Conservation (phyloP, 2,797 vertebrate species). For the Leucoraja ocellata region DNA sequence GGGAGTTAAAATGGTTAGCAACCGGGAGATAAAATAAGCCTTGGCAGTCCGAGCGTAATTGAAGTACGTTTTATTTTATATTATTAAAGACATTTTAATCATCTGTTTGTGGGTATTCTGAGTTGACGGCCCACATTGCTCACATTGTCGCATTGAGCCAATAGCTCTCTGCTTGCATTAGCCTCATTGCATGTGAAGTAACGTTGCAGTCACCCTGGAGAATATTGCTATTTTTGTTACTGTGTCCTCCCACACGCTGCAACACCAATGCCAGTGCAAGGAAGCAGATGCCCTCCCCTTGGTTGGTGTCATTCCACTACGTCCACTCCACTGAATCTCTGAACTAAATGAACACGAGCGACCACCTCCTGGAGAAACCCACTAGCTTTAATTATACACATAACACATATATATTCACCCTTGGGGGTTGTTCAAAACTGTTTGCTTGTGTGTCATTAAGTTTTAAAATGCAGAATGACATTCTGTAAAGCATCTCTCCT, state of each 20-base stretch:
- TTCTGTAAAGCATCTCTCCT: background rate
- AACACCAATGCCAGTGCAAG: background rate
- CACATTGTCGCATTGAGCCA: background rate
- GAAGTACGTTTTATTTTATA: no score
- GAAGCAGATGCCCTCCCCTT: constrained; percentile 37
- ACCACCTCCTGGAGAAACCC: background rate
- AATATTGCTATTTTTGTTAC: constrained; percentile 17
- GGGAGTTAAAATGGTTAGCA: no score
- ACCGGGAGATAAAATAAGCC: no score
- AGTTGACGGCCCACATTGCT: background rate
- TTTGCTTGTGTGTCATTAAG: background rate
- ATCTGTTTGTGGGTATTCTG: constrained; percentile 9
- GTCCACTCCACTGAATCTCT: constrained; percentile 36
- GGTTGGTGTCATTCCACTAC: constrained; percentile 25
- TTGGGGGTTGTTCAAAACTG: background rate
- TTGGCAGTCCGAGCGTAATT: no score
- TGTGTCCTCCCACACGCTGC: background rate
- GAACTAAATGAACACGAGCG: background rate
- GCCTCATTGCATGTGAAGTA: background rate
- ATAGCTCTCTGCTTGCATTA: background rate
- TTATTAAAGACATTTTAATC: background rate
- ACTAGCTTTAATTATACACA: constrained; percentile 22
- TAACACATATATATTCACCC: background rate
- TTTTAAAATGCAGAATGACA: background rate
- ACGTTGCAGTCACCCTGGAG: background rate